Evolutionary conservation across 1,140 invertebrate species (phyloP).

Genomic region (Camponotus pennsylvanicus): DNA sequence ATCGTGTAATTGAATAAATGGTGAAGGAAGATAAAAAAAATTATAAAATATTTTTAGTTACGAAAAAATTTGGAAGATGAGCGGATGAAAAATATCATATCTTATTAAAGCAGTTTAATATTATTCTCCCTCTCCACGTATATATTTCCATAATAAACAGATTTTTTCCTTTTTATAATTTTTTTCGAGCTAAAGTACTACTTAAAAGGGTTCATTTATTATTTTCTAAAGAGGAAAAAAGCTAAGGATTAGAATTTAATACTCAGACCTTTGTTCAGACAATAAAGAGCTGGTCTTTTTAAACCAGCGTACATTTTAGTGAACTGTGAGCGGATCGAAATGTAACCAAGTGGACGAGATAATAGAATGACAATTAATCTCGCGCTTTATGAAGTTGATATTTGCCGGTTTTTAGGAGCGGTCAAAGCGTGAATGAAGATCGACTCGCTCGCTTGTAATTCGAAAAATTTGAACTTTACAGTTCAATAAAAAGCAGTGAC

Average conservation of each 20-base stretch:
- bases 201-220: no score
- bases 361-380: slow-evolving; percentile 44
- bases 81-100: background rate
- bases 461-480: background rate
- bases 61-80: background rate
- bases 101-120: background rate
- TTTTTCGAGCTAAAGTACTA: background rate
- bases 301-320: slow-evolving; percentile 11
- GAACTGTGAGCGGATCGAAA: slow-evolving; percentile 9
- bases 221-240: no score
- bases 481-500: background rate
- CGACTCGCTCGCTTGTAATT: background rate
- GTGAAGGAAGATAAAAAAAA: background rate
- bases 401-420: background rate
- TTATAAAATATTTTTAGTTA: background rate
- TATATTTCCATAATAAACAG: background rate
- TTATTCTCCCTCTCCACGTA: background rate
- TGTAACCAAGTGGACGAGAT: slow-evolving; percentile 47
- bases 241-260: background rate
- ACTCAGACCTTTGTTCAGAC: background rate
- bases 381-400: slow-evolving; percentile 33
- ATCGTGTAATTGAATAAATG: background rate
- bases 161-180: background rate
- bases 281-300: slow-evolving; percentile 9
- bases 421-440: background rate